These are phyloP conservation scores for Carcharodon carcharias DNA, from an alignment of 2,797 vertebrate species.

Conservation along the genomic window DNA sequence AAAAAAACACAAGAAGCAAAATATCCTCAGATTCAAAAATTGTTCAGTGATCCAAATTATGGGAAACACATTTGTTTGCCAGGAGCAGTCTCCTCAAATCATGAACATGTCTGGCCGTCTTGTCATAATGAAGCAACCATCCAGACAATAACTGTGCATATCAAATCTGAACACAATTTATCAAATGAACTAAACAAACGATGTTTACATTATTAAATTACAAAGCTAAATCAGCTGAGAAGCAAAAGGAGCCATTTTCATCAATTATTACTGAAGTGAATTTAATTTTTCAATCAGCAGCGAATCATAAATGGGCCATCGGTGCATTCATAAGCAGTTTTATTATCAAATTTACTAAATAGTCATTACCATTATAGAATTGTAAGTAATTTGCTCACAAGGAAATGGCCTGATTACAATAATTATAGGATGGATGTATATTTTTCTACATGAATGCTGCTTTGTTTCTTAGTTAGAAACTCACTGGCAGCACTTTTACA, in stretches of 20 bases:
- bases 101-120: background rate
- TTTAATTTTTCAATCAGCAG: slow-evolving; percentile 52
- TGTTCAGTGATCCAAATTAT: background rate
- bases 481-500: background rate
- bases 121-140: slow-evolving; percentile 4
- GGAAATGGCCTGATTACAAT: slow-evolving; percentile 41
- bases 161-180: slow-evolving; percentile 51
- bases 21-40: background rate
- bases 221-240: slow-evolving; percentile 56
- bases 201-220: slow-evolving; percentile 59
- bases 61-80: background rate
- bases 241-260: slow-evolving; percentile 54
- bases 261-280: slow-evolving; percentile 60
- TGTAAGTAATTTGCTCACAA: slow-evolving; percentile 47
- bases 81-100: background rate
- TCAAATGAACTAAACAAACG: slow-evolving; percentile 53
- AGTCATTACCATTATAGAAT: slow-evolving; percentile 51
- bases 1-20: background rate
- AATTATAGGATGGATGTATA: slow-evolving; percentile 36
- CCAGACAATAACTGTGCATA: slow-evolving; percentile 39
- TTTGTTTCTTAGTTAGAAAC: background rate
- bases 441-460: slow-evolving; percentile 20
- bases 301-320: slow-evolving; percentile 50
- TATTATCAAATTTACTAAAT: slow-evolving; percentile 50
- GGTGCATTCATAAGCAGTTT: slow-evolving; percentile 48